These are phyloP conservation scores for Macrostomum cliftonense DNA, from an alignment of 2,888 invertebrate species.

Conservation along the genomic window DNA sequence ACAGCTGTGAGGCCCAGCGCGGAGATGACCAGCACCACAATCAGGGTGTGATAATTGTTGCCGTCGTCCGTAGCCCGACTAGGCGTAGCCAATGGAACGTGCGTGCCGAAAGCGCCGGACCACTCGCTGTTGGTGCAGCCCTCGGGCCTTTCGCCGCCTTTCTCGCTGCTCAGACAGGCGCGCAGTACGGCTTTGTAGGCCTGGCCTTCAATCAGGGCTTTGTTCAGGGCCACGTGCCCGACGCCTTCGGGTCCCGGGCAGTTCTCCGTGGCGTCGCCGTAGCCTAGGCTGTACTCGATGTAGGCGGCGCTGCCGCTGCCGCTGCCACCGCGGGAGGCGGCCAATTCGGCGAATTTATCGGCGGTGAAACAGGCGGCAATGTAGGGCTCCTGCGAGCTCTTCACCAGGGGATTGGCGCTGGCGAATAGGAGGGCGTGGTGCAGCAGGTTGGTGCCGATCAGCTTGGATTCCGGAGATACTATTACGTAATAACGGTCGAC, in stretches of 20 bases:
- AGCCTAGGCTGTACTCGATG: not conserved
- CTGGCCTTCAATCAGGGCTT: conserved; percentile 57
- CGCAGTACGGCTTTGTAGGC: conserved; percentile 71
- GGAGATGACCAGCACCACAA: conserved; percentile 4
- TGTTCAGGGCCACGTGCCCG: conserved; percentile 53
- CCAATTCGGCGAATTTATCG: conserved; percentile 54
- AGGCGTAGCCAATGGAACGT: not conserved
- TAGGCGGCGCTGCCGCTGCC: conserved; percentile 46
- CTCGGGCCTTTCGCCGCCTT: not conserved
- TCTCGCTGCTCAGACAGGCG: conserved; percentile 39
- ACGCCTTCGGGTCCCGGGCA: not conserved
- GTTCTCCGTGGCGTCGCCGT: not conserved
- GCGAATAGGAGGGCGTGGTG: too few relatives aligned
- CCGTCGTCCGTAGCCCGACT: not conserved
- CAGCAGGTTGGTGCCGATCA: too few relatives aligned
- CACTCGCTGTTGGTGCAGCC: conserved; percentile 8
- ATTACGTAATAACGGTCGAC: conserved; percentile 3
- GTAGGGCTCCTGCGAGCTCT: conserved; percentile 42
- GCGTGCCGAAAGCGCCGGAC: conserved; percentile 6
- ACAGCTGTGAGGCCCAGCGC: conserved; percentile 6
- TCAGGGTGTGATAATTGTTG: not conserved
- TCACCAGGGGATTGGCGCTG: too few relatives aligned
- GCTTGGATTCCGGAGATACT: not conserved
- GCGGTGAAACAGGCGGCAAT: conserved; percentile 75
- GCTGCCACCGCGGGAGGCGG: conserved; percentile 48